Percentiles rank a stretch among this genome's conserved stretches.
phyloP scores from a whole-genome alignment of 2,888 invertebrate species.

The Argynnis bischoffii region DNA sequence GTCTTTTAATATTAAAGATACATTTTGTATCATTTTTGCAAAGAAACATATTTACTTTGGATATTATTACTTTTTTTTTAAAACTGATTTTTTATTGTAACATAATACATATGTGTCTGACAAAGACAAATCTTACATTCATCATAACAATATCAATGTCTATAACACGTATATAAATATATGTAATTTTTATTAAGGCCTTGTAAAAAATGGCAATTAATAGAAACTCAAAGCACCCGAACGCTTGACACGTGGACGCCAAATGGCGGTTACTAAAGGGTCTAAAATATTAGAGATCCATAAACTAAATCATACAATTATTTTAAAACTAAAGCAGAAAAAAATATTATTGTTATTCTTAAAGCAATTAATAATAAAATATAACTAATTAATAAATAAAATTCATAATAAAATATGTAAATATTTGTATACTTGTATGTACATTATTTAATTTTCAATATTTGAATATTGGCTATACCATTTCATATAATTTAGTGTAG shows the following conservation, averaged over 20 bases:
- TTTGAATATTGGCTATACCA: no score
- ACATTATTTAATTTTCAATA: no score
- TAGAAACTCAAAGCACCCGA: conserved; percentile 57
- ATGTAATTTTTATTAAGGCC: conserved; percentile 19
- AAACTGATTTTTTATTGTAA: neutral
- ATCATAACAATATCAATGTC: conserved; percentile 11
- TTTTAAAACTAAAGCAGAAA: no score
- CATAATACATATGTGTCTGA: conserved; percentile 5
- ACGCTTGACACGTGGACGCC: conserved; percentile 69
- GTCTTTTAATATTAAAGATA: conserved; percentile 4
- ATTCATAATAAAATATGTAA: no score
- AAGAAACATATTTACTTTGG: neutral
- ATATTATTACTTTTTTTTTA: no score
- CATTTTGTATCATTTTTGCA: conserved; percentile 9
- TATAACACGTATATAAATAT: conserved; percentile 18
- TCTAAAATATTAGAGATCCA: conserved; percentile 50
- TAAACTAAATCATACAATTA: neutral
- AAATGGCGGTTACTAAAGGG: conserved; percentile 62
- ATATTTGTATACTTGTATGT: no score
- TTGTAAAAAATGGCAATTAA: conserved; percentile 66
- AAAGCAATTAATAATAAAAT: no score
- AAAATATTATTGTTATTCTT: neutral
- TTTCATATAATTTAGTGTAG: no score
- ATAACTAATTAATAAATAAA: no score
- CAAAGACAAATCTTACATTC: conserved; percentile 7